Evolutionary conservation across 2,797 vertebrate species (phyloP), one percentile per base, ranked within the genome.

Genomic region (Nasua narica): DNA sequence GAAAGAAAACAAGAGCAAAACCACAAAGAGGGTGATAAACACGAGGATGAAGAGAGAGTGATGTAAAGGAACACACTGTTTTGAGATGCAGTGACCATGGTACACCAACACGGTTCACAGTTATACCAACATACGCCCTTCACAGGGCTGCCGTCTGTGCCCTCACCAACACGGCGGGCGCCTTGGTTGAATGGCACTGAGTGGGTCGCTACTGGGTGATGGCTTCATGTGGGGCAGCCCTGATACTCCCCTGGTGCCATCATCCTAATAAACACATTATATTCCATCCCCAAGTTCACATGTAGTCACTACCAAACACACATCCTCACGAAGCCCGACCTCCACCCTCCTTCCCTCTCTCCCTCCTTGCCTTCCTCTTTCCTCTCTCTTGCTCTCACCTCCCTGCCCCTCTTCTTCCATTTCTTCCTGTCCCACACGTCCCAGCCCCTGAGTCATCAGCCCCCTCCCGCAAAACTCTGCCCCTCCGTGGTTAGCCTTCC

Each of bases 181-280:
- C n/a, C 25, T 13, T 11, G 54, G 54, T 12, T 32, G 37, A 43
- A 32, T 27, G 27, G 37, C 37, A 4, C 16, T 8, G 16, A 32
- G 27, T 29, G 9, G 8, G 27, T 82, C 27, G 21, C 37, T 3
- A 6, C 5, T 2, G 2, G 62, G n/a, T 27, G 19, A 35, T 35
- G 25, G 15, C 46, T 86, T 12, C 9, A 7, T 12, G 8, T 10
- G 23, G 15, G n/a, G 5, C 62, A 37, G 14, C 62, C 29, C 14
- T 1, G 8, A 4, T 19, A 46, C 62, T 16, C 21, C 21, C 32
- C 25, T 0, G 2, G 21, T 15, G 23, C n/a, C 48, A 37, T 7
- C 25, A 29, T 12, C 14, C 32, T 35, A 21, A 50, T 48, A 7
- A 43, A n/a, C 7, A 50, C 2, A 12, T 3, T 65, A 10, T 25